Evolutionary conservation across 2,113 vertebrate species (phyloP), one percentile per base, ranked within the genome.

Genomic region (Melanocharis versteri): DNA sequence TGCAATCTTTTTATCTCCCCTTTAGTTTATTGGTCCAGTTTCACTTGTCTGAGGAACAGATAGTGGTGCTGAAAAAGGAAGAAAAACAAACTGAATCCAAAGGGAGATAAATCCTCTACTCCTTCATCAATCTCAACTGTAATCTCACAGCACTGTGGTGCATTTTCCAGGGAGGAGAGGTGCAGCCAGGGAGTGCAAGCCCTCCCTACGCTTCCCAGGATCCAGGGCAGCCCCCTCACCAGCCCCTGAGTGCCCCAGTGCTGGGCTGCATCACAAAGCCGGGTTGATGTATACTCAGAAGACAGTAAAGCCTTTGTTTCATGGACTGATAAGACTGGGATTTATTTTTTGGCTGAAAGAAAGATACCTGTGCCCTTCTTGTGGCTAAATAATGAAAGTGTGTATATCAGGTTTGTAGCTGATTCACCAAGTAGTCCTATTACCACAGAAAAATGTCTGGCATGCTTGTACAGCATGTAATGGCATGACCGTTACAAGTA

Each of bases 141-240:
- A 77, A 72, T 7, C 31, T 7, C 24, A 27, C 3, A 15, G 15
- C 15, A 11, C 10, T 60, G 53, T 0, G 0, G 5, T 57, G 53
- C 24, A 13, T 45, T 58, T 65, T 40, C 40, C 66, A 56, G 35
- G 35, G 9, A 42, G 26, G 19, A 47, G 44, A 35, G 28, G 19
- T 28, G 24, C 4, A 13, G 15, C 6, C 0, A 1, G 4, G 20
- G 15, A 4, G 4, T 28, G 21, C 5, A 6, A 62, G 3, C 3
- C 14, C 12, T 21, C 15, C 8, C 6, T 28, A 6, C 5, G 11
- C 16, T 58, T 22, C 23, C 23, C 33, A 44, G 9, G 31, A 24
- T 23, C 23, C 9, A 50, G 26, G 13, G 33, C 10, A 22, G 19
- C 0, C 13, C 12, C 22, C 9, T 64, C n/a, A 47, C 13, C 31